Evolutionary conservation across 2,888 invertebrate species (phyloP).

Genomic region (Elmis aenea): DNA sequence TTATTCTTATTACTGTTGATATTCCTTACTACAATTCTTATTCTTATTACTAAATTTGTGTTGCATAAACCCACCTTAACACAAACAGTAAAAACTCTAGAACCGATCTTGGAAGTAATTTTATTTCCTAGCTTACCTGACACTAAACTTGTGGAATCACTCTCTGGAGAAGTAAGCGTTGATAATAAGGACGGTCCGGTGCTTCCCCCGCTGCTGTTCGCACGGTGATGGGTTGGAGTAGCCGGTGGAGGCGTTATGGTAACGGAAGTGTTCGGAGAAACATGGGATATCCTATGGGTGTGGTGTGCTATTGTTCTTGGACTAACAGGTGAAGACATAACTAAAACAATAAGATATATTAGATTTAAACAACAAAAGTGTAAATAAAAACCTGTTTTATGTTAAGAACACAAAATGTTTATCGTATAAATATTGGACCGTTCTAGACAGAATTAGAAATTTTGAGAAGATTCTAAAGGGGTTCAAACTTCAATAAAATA

Average conservation of each 20-base stretch:
- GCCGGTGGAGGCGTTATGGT: conserved; percentile 51
- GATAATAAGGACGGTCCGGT: conserved; percentile 35
- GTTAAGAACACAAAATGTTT: too few species aligned
- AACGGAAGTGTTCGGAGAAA: conserved; percentile 32
- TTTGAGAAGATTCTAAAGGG: too few species aligned
- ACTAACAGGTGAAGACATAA: conserved; percentile 42
- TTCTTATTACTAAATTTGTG: too few species aligned
- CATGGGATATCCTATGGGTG: conserved; percentile 27
- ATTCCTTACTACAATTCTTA: too few species aligned
- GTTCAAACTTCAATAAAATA: too few species aligned
- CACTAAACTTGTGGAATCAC: conserved; percentile 34
- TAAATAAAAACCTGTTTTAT: conserved; percentile 4
- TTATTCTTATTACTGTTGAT: too few species aligned
- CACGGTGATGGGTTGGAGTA: conserved; percentile 56
- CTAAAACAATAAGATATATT: conserved; percentile 27
- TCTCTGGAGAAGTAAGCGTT: conserved; percentile 43
- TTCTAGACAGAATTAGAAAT: too few species aligned
- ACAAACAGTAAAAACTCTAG: too few species aligned
- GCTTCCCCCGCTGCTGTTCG: conserved; percentile 52
- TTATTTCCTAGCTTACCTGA: conserved; percentile 25
- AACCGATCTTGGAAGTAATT: too few species aligned
- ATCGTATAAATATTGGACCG: too few species aligned
- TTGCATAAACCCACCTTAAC: too few species aligned
- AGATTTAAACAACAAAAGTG: not conserved
- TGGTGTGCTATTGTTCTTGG: conserved; percentile 26